Conservation (phyloP, 1,140 invertebrate species). For the Drosophila serrata region DNA sequence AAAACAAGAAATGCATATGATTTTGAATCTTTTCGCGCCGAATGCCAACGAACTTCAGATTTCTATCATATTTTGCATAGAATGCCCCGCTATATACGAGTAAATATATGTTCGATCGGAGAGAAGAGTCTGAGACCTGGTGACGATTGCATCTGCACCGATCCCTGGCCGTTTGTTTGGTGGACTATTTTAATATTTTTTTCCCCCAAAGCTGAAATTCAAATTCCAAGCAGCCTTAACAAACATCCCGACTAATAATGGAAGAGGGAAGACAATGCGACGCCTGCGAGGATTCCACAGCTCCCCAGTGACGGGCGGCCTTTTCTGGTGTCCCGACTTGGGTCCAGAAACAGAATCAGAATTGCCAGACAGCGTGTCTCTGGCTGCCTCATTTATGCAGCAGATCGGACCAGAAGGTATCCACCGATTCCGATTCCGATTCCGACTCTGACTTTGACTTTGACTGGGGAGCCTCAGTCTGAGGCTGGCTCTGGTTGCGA, state of each 20-base stretch:
- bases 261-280: conserved; percentile 72
- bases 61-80: conserved; percentile 83
- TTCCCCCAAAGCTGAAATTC: conserved; percentile 14
- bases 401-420: conserved; percentile 23
- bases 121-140: not conserved
- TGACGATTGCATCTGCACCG: conserved; percentile 20
- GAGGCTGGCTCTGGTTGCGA: conserved; percentile 16
- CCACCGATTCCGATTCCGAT: not conserved
- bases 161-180: conserved; percentile 25
- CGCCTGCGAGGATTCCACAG: conserved; percentile 55
- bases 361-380: conserved; percentile 79
- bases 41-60: conserved; percentile 69
- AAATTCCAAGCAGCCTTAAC: conserved; percentile 78
- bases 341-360: conserved; percentile 27
- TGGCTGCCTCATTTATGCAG: conserved; percentile 80
- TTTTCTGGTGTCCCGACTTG: conserved; percentile 34
- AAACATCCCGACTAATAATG: conserved; percentile 78
- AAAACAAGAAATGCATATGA: conserved; percentile 63
- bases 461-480: conserved; percentile 30
- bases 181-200: conserved; percentile 80
- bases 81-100: conserved; percentile 47
- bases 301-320: conserved; percentile 49
- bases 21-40: conserved; percentile 64
- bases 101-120: conserved; percentile 6
- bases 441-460: conserved; percentile 32